Base-by-base conservation (phyloP, 2,113 vertebrate genomes). In the Dolichotis patagonum region DNA sequence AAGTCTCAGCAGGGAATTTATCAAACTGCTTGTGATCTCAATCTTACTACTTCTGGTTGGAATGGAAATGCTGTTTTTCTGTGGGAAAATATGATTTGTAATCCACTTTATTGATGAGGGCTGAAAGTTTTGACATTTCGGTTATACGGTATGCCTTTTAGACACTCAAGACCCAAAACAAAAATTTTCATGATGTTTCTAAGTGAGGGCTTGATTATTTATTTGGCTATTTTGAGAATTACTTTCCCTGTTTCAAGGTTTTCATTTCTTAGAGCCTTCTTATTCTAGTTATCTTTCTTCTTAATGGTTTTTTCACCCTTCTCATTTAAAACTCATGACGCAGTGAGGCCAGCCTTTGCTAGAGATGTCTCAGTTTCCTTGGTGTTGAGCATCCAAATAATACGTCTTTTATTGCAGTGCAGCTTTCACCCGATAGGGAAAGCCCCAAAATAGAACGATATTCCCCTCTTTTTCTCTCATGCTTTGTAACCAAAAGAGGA, bases 371-470 rank as follows among this genome's bases (percentile, higher is more conserved):
- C 5, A 52, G 69, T 77, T 32, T 9, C 32, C 41, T 6, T 0
- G 7, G 69, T 3, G 1, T 5, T 46, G 1, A 54, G 54, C 0
- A 19, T 80, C 69, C 0, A 2, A 41, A 38, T n/a, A 43, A 28
- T 1, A 0, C 0, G 0, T 87, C 4, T 41, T 41, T 0, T 49
- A 12, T 35, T 73, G 65, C 41, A 56, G 2, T 12, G 7, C 26
- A 54, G 20, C 32, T 80, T 91, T 84, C 13, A 4, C 14, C 35
- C 17, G 73, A 86, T 32, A 60, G 0, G 0, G 20, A 85, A 28
- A 26, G 38, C 19, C 0, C 0, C 41, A 65, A n/a, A 75, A 52
- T 14, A 0, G 0, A 87, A 58, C 46, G 63, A 22, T 3, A 0
- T 13, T 63, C 78, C 3, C 52, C 63, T 54, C 3, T 43, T 91